phyloP scores from a whole-genome alignment of 2,888 invertebrate species.

The Euproctis similis region DNA sequence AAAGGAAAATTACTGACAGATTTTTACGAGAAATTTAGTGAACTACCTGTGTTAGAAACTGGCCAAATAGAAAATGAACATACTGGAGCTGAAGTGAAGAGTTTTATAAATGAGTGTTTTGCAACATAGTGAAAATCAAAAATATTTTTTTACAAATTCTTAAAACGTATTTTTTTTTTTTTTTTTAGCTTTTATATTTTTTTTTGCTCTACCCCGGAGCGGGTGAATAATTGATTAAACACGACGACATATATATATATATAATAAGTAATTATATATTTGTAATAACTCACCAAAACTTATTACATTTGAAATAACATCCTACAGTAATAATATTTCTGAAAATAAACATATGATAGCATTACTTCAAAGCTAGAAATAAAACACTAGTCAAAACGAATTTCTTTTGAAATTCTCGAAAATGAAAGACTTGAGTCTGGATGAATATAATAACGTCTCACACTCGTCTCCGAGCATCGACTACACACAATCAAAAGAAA shows the following conservation, averaged over 20 bases:
- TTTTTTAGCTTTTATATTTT: slow-evolving; percentile 24
- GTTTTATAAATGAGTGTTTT: no score
- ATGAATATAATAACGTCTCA: no score
- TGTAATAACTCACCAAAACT: slow-evolving; percentile 37
- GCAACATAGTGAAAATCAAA: slow-evolving; percentile 36
- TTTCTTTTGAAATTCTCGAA: slow-evolving; percentile 20
- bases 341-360: slow-evolving; percentile 20
- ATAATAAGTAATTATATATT: slow-evolving; percentile 26
- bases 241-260: slow-evolving; percentile 59
- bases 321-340: slow-evolving; percentile 51
- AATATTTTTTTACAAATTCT: slow-evolving; percentile 45
- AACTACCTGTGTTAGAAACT: no score
- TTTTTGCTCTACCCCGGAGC: slow-evolving; percentile 61
- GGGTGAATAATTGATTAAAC: slow-evolving; percentile 47
- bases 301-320: slow-evolving; percentile 22
- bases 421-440: no score
- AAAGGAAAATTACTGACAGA: no score
- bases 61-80: no score
- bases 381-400: slow-evolving; percentile 20
- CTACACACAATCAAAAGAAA: slow-evolving; percentile 16
- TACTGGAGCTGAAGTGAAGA: no score
- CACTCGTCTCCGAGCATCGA: slow-evolving; percentile 5
- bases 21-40: no score
- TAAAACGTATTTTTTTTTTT: slow-evolving; percentile 23
- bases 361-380: slow-evolving; percentile 53